Conservation (phyloP, 2,113 vertebrate genomes). For the Leptosomus discolor region DNA sequence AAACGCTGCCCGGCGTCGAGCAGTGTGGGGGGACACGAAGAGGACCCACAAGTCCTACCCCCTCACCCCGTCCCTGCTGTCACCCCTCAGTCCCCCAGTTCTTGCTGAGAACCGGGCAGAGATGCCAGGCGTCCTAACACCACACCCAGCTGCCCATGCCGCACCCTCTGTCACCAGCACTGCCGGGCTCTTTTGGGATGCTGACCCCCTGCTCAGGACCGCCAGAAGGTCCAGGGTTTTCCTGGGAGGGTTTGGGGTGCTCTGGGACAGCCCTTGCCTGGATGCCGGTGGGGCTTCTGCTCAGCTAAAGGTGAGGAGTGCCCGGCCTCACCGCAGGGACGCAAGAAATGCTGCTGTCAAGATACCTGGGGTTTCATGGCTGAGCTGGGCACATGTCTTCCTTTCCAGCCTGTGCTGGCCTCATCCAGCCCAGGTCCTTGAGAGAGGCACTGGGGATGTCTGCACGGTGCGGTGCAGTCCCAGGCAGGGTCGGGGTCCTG, state of each 20-base stretch:
- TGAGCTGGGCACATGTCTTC: neutral
- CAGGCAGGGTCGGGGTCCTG: neutral
- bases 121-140: neutral
- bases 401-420: neutral
- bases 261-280: neutral
- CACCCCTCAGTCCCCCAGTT: neutral
- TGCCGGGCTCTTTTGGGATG: neutral
- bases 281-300: neutral
- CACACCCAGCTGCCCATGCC: rapidly evolving
- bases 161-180: neutral
- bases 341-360: neutral
- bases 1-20: neutral
- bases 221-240: neutral
- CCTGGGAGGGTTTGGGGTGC: neutral
- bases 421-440: neutral
- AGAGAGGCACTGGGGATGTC: no score
- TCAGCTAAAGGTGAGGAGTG: neutral
- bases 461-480: neutral
- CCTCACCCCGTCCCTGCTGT: neutral
- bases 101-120: neutral
- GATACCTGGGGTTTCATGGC: neutral
- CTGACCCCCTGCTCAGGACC: neutral
- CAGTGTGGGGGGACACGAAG: neutral
- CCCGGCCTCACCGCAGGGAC: rapidly evolving
- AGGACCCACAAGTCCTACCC: neutral